Conservation (phyloP, 2,113 vertebrate species). For the Halichoeres trimaculatus region DNA sequence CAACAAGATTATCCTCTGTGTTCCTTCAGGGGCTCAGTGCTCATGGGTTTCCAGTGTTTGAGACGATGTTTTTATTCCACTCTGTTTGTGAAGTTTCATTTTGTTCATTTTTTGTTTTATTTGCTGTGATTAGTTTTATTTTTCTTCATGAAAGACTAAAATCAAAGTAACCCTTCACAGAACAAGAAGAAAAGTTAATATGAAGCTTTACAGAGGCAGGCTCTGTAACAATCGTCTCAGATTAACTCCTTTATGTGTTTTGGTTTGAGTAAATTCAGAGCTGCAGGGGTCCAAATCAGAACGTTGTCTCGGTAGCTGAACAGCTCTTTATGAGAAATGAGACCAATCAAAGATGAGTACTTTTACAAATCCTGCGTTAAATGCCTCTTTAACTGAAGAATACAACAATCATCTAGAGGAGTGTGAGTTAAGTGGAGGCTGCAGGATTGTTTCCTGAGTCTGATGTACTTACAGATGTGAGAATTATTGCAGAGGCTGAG, state of each 20-base stretch:
- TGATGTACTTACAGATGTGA: constrained; percentile 18
- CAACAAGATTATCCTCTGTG: no score
- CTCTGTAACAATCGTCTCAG: neutral
- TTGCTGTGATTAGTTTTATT: no score
- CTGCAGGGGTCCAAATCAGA: neutral
- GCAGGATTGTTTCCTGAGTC: constrained; percentile 12
- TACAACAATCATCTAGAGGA: neutral
- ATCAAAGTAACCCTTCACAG: neutral
- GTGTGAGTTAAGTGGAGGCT: constrained; percentile 1
- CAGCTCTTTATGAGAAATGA: neutral
- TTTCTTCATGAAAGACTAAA: no score
- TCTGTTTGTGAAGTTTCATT: no score
- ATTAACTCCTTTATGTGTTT: neutral
- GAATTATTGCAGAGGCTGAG: constrained; percentile 4
- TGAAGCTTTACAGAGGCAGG: neutral
- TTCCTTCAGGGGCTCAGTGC: no score
- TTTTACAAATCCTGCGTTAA: neutral
- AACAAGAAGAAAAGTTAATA: neutral
- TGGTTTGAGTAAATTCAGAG: neutral
- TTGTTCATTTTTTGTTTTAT: no score
- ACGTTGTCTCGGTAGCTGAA: neutral
- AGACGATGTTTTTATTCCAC: no score
- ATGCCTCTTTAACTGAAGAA: constrained; percentile 5
- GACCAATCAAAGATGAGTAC: neutral
- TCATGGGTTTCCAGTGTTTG: no score